These are phyloP conservation scores for Xiphias gladius DNA, from an alignment of 2,113 vertebrate species.

Conservation along the genomic window DNA sequence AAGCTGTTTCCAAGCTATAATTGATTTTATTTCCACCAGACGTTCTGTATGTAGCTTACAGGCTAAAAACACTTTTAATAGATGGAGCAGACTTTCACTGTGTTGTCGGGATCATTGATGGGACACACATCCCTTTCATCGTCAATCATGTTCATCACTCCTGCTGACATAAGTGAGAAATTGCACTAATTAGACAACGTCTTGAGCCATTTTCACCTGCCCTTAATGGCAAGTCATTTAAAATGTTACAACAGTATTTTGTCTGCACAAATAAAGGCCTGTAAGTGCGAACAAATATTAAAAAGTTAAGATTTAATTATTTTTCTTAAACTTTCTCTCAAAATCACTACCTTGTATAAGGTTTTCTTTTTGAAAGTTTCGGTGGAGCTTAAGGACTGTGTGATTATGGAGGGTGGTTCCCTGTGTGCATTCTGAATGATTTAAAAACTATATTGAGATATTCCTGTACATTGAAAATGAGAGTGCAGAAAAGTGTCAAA, in stretches of 20 bases:
- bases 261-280: background rate
- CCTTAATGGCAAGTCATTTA: background rate
- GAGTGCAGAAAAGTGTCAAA: background rate
- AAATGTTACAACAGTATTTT: background rate
- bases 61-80: conserved; percentile 30
- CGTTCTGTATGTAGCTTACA: background rate
- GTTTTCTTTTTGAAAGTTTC: too few relatives aligned
- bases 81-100: background rate
- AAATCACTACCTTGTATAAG: too few relatives aligned
- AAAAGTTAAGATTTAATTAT: background rate
- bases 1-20: conserved; percentile 2
- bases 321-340: background rate
- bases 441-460: background rate
- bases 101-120: background rate
- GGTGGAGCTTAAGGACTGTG: background rate
- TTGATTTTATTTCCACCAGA: conserved; percentile 54
- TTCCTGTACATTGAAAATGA: background rate
- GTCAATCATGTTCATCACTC: background rate
- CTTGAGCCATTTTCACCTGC: background rate
- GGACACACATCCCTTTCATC: background rate
- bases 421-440: background rate
- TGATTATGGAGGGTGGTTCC: background rate
- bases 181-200: conserved; percentile 38
- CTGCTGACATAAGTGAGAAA: conserved; percentile 14
- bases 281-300: background rate